Conservation (phyloP, 1,140 invertebrate species). For the Pogonus chalceus region DNA sequence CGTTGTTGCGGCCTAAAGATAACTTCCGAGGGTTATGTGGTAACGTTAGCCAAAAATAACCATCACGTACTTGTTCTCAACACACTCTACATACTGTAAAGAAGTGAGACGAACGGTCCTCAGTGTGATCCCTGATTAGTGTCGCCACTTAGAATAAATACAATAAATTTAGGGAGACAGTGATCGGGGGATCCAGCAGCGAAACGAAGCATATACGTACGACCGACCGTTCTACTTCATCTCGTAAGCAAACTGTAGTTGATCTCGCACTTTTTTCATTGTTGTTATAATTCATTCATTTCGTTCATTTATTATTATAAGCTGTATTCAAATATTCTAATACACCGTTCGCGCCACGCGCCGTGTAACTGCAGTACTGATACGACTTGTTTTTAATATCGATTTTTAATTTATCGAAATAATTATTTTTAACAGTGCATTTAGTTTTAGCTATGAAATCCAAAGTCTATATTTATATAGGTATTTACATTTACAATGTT, state of each 20-base stretch:
- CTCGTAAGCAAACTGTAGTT: not conserved
- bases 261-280: conserved; percentile 6
- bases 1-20: conserved; percentile 95
- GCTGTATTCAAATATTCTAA: not conserved
- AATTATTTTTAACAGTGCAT: not conserved
- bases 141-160: not conserved
- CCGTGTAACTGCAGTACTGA: not conserved
- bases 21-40: conserved; percentile 90
- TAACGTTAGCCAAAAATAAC: conserved; percentile 96
- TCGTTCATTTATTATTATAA: not conserved
- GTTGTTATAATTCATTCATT: not conserved
- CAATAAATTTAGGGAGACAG: not conserved
- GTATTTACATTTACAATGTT: conserved; percentile 1
- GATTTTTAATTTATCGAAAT: not conserved
- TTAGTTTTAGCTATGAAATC: not conserved
- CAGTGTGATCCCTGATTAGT: not conserved
- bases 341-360: not conserved
- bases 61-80: conserved; percentile 94
- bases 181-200: too few species aligned
- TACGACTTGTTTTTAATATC: not conserved
- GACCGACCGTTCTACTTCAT: too few species aligned
- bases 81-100: conserved; percentile 84
- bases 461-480: conserved; percentile 3
- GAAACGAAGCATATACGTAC: too few species aligned
- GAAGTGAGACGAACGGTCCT: not conserved